Base-by-base conservation (phyloP, 2,888 invertebrate species). In the Lepas anatifera region DNA sequence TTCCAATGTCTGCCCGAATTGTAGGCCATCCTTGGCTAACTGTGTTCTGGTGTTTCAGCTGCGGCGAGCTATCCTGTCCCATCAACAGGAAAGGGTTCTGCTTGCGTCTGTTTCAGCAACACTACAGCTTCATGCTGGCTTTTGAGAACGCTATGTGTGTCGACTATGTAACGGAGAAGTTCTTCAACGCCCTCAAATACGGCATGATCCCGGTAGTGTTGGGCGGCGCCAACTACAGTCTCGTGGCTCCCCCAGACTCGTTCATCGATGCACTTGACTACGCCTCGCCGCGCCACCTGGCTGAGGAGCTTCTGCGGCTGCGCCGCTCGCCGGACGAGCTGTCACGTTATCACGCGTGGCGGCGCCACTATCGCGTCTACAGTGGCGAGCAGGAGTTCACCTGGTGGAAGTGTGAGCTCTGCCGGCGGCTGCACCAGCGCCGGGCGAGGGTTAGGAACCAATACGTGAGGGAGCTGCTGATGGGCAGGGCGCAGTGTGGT, bases 201-300 rank as follows among this genome's bases (percentile, higher is more conserved):
- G 52, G 69, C 32, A 68, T 74, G 70, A 68, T 75, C n/a, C 74
- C 74, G 2, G 71, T 75, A 8, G 75, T 75, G 10, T 71, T 74
- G 16, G 75, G 75, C 16, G 75, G 75, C 6, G 74, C 71, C 1
- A 39, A 73, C 43, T 74, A 75, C 68, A 52, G 78, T 76, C 71
- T 71, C 50, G 74, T 77, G 7, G 76, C 78, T 0, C 79, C 80
- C 3, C 75, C 75, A 6, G 70, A 75, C 63, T 75, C 75, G 68
- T 79, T 72, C 75, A 79, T 81, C 43, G 78, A 79, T 73, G 79
- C 79, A 63, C 77, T 78, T 58, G 77, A 79, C 70, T 80, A 79
- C 73, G 74, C 10, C 75, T 80, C 41, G 79, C 79, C 52, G 2
- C 27, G 13, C 29, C 27, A 18, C 10, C 29, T 58, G 52, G 32